Base-by-base conservation (phyloP, 2,888 invertebrate genomes). In the Lithodes maja region DNA sequence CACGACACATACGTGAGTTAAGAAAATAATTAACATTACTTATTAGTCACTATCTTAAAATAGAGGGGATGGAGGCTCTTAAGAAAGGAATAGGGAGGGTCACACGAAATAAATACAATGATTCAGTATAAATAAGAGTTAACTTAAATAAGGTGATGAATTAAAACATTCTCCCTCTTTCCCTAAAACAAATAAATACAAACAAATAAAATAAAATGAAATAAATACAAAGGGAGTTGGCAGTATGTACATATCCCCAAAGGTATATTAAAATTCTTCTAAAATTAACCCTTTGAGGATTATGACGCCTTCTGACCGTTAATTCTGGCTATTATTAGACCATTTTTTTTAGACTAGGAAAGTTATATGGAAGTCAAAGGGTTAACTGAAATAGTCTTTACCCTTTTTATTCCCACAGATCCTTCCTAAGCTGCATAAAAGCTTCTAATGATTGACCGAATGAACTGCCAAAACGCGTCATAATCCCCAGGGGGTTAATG, bases 41-140 rank as follows among this genome's bases (percentile, higher is more conserved):
- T 71, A 71, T 71, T 71, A 77, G 50, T 50, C 77, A 82, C 69
- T 82, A 82, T 17, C 69, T 50, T 69, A 69, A 68, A 50, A 55
- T 49, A 52, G 12, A 52, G n/a, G 49, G 69, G 12, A 12, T 12
- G 12, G 3, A 54, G 75, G 52, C 33, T 33, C 33, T 33, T 53
- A n/a, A 71, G n/a, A n/a, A 3, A n/a, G 71, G 17, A 71, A 12
- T 5, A 61, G 7, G 61, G 12, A 12, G 61, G 12, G 61, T 5
- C 61, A 61, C 12, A 61, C 7, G 61, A 5, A 61, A 12, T 61
- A 61, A 61, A 61, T 61, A 61, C 61, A 61, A 61, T 7, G 33
- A 33, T 33, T 33, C 33, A 33, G 33, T 33, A 33, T 33, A 33
- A 33, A 33, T 33, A 33, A 33, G 33, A 33, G 33, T 33, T 33